These are phyloP conservation scores for Andrena bicolor DNA, from an alignment of 2,888 invertebrate genomes.

Conservation along the genomic window DNA sequence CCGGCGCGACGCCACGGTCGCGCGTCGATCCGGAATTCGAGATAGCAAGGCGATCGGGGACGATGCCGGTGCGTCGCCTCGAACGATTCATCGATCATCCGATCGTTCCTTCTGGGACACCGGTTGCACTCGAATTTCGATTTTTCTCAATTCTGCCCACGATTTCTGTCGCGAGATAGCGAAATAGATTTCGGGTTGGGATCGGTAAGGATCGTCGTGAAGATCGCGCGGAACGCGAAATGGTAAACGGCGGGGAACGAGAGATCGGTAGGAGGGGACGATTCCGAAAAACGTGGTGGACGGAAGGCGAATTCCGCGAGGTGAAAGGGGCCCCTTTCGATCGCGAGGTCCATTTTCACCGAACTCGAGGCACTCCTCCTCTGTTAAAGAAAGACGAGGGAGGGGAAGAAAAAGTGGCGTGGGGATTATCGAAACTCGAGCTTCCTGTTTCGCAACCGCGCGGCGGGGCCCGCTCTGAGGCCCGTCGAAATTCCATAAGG, in stretches of 20 bases:
- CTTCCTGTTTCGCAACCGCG: constrained; percentile 61
- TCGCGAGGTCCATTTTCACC: constrained; percentile 61
- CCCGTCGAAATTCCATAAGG: constrained; percentile 51
- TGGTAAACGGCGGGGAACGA: background rate
- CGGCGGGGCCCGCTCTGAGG: constrained; percentile 34
- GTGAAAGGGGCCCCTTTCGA: constrained; percentile 54
- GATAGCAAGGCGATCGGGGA: constrained; percentile 11
- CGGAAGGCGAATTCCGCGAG: constrained; percentile 57
- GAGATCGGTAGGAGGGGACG: background rate
- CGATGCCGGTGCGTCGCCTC: background rate
- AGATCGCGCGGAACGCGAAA: too few relatives aligned
- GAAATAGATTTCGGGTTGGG: background rate
- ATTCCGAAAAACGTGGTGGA: constrained; percentile 32
- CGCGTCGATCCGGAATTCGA: constrained; percentile 36
- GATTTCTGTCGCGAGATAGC: background rate
- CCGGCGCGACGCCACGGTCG: constrained; percentile 35
- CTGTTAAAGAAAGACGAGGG: too few relatives aligned
- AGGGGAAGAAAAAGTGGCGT: background rate
- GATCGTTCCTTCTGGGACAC: constrained; percentile 1
- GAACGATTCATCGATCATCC: constrained; percentile 21
- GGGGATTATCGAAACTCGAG: constrained; percentile 59
- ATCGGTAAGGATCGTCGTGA: too few relatives aligned
- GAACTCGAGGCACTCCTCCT: constrained; percentile 31
- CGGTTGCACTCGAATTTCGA: constrained; percentile 26
- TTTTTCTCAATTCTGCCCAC: background rate